Evolutionary conservation across 1,140 invertebrate species (phyloP).

Genomic region (Caenorhabditis latens): DNA sequence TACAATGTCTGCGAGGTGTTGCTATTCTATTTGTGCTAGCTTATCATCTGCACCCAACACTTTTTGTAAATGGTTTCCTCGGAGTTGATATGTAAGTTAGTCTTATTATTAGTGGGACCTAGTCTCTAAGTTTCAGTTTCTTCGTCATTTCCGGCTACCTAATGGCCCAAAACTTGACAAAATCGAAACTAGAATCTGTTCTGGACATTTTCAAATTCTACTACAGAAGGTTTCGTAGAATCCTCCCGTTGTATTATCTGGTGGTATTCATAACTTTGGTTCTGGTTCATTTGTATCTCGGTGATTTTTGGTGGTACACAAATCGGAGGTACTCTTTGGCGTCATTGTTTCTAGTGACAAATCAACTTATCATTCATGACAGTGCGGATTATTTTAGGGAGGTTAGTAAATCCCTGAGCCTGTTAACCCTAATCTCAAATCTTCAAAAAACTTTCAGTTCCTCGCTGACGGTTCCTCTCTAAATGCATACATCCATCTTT

Average conservation of each 20-base stretch:
- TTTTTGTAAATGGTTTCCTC: slow-evolving; percentile 53
- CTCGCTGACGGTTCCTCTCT: neutral
- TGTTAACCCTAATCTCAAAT: neutral
- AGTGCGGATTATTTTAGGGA: slow-evolving; percentile 49
- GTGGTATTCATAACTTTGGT: neutral
- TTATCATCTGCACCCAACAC: slow-evolving; percentile 18
- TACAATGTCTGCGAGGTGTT: slow-evolving; percentile 56
- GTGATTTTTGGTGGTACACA: slow-evolving; percentile 34
- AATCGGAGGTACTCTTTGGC: slow-evolving; percentile 4
- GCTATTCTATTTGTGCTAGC: slow-evolving; percentile 36
- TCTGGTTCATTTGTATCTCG: slow-evolving; percentile 31
- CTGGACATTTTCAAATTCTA: slow-evolving; percentile 25
- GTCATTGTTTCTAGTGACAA: slow-evolving; percentile 38
- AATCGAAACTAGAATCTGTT: neutral
- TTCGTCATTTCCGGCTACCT: slow-evolving; percentile 57
- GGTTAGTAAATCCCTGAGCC: neutral
- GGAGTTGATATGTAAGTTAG: slow-evolving; percentile 50
- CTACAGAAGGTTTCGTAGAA: slow-evolving; percentile 49
- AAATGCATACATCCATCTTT: slow-evolving; percentile 53
- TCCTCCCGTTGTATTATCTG: slow-evolving; percentile 54
- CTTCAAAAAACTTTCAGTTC: slow-evolving; percentile 24
- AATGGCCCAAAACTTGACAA: slow-evolving; percentile 45
- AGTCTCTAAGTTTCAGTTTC: slow-evolving; percentile 22
- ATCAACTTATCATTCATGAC: slow-evolving; percentile 51
- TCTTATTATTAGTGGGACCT: neutral